Evolutionary conservation across 2,113 vertebrate genomes (phyloP), one percentile per base, ranked within the genome.

Genomic region (Stigmatopora argus): DNA sequence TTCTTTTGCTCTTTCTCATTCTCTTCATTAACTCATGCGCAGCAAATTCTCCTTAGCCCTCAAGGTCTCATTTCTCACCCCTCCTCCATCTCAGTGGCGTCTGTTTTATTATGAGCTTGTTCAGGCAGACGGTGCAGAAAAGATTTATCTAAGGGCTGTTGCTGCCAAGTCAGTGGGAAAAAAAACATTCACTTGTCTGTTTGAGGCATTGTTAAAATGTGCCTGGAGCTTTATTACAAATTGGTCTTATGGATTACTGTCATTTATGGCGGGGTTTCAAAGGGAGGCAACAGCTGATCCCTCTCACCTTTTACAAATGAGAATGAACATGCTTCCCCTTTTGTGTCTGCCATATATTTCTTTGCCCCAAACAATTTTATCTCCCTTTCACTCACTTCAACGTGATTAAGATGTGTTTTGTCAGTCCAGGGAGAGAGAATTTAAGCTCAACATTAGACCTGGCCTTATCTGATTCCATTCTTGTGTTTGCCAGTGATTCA

Each of bases 151-250:
- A 75, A 85, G 82, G 73, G 81, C 83, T 80, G 83, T 83, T 81
- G 78, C 79, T 85, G 83, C 80, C 71, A 82, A 86, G 84, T 85
- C 80, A 85, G 78, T 85, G 82, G 80, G 34, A 52, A 45, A 77
- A 80, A 83, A 75, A 71, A 79, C 84, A 61, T 78, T 73, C 82
- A 73, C 75, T 76, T 83, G 78, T 87, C 79, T 79, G 76, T 83
- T 78, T 81, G 78, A 85, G 75, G 78, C 77, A 78, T 85, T 86
- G 83, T 83, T 88, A 82, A 85, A 86, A 83, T 77, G 77, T 64
- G 83, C 86, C 80, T 72, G 57, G 77, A 84, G 84, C 80, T 87
- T 86, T 84, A 88, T 87, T 84, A 87, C 84, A 89, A 87, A 88
- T 90, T 86, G 83, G 81, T 75, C 83, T 85, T 81, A 87, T 86